Base-by-base conservation (phyloP, 2,113 vertebrate species). In the Nibea coibor region DNA sequence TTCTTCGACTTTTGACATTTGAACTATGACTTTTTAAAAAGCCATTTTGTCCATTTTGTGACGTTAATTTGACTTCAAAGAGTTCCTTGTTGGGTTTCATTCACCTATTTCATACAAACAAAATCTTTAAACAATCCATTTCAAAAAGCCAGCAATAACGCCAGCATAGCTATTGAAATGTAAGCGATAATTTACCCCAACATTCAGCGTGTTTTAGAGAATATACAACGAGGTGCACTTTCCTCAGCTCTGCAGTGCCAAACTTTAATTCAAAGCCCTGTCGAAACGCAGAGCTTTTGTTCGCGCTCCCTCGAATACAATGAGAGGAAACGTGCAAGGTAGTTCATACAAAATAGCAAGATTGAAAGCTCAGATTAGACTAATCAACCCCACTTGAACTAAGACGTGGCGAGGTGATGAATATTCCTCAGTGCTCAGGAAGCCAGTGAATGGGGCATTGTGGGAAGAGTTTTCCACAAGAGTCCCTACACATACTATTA, bases 311-410 rank as follows among this genome's bases (percentile, higher is more conserved):
- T 76, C 22, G 24, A 85, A 76, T 19, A 93, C 93, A 94, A 93
- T 89, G 75, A 83, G 67, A 85, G 93, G 91, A 94, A 93, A 88
- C 35, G 61, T 83, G 63, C 80, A 80, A 84, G 74, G 89, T 83
- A 69, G 87, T 80, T 87, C 74, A 82, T 80, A 92, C 85, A 91
- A 80, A 84, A 86, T 15, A 69, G 75, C 31, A 0, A 81, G 90
- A 93, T 84, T 63, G 50, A 77, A 73, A 87, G 17, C 45, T 81
- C 28, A 84, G 93, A 92, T 92, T 86, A 75, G 64, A 74, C 43
- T 48, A 53, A 84, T 87, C 59, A 81, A 80, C 47, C 67, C n/a
- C 69, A 75, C 87, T 85, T 75, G 81, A 86, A 80, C 56, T 45
- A 10, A 39, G 28, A 71, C 76, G 66, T 87, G 82, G 68, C 10